Base-by-base conservation (phyloP, 1,140 invertebrate species). In the Dendroctonus valens region DNA sequence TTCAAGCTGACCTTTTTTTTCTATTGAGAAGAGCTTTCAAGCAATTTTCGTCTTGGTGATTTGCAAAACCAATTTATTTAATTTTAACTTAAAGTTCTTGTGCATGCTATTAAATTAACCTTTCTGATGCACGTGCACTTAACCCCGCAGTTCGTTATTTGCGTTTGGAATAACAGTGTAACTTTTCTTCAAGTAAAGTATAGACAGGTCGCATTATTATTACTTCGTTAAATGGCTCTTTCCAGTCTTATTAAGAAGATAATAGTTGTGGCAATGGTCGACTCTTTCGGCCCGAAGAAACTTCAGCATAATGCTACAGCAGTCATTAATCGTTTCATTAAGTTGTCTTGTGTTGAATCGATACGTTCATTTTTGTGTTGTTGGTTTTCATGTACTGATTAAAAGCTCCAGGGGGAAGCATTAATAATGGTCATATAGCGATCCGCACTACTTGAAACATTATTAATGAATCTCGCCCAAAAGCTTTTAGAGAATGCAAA, bases 241-340 rank as follows among this genome's bases (percentile, higher is more conserved):
- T 39, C 58, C 38, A 11, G 58, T 39, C 8, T 48, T 49, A 49
- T 59, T 49, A 49, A 9, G 38, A 7, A 37, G 42, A 49, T 15
- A 49, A 59, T 49, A 38, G 46, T 48, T 49, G 39, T 38, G 44
- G 44, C 48, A 55, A 58, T 49, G 26, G 9, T 12, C 44, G 9
- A 46, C 44, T 46, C 1, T 12, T 38, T 59, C 37, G 0, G 58
- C 44, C 48, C 41, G 6, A 59, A 49, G 58, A 12, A 49, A 49
- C n/a, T 49, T 41, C n/a, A 40, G 9, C 37, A 8, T 55, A 55
- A 26, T 52, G 9, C 50, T 6, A 15, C 51, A 11, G 37, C 9
- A 55, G 9, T 49, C 58, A 58, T 41, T 58, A 58, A 58, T 58
- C 55, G 41, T 58, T 49, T 37, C 48, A 49, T 44, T 59, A n/a